Evolutionary conservation across 2,888 invertebrate species (phyloP).

Genomic region (Perithous albicinctus): DNA sequence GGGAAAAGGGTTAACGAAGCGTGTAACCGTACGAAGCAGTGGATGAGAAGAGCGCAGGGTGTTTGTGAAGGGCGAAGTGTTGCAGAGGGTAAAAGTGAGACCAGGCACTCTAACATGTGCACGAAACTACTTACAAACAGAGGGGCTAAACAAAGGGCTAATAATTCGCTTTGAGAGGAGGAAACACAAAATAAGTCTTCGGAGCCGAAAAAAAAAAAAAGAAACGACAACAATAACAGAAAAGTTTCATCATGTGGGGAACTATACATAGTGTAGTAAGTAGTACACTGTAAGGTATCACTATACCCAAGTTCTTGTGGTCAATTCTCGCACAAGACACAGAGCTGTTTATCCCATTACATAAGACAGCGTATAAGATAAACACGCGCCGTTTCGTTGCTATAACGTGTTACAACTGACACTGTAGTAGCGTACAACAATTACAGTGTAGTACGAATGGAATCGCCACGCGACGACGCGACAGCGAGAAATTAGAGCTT

Average conservation of each 20-base stretch:
- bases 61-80: conserved; percentile 20
- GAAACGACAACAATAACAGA: not conserved
- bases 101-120: not conserved
- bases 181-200: not conserved
- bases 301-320: not conserved
- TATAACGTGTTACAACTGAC: not conserved
- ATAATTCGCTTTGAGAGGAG: conserved; percentile 20
- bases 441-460: not conserved
- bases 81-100: conserved; percentile 28
- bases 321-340: not conserved
- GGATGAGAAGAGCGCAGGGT: conserved; percentile 28
- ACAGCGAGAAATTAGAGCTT: conserved; percentile 3
- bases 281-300: not conserved
- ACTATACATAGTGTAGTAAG: not conserved
- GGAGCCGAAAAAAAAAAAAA: not conserved
- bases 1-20: conserved; percentile 49
- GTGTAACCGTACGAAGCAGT: conserved; percentile 38
- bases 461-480: conserved; percentile 49
- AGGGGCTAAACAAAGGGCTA: conserved; percentile 29
- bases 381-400: conserved; percentile 1
- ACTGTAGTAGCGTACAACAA: not conserved
- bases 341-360: not conserved
- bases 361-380: not conserved
- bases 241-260: not conserved
- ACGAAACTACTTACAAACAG: conserved; percentile 20